Conservation (phyloP, 1,140 invertebrate genomes). For the Matsumurasca onukii region DNA sequence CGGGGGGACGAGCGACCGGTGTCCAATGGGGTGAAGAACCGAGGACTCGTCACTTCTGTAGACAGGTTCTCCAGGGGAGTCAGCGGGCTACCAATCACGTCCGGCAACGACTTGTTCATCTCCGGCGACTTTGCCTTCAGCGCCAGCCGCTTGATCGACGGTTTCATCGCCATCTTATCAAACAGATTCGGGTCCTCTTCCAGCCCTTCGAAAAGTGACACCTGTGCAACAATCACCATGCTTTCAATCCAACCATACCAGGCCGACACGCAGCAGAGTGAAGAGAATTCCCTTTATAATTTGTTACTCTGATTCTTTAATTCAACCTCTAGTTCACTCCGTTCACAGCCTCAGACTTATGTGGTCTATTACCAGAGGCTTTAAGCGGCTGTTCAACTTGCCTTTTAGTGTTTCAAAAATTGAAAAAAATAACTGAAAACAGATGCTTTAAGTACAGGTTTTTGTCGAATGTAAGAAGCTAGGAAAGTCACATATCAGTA, state of each 20-base stretch:
- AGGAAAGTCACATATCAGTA: too few species aligned
- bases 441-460: too few species aligned
- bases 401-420: too few species aligned
- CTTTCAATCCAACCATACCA: slow-evolving; percentile 34
- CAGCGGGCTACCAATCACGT: slow-evolving; percentile 3
- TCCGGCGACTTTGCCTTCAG: not conserved
- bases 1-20: not conserved
- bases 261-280: not conserved
- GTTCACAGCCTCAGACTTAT: too few species aligned
- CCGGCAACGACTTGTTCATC: not conserved
- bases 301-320: too few species aligned
- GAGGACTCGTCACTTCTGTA: not conserved
- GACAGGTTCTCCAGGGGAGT: slow-evolving; percentile 2
- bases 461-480: too few species aligned
- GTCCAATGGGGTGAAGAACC: slow-evolving; percentile 1
- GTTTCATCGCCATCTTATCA: slow-evolving; percentile 19
- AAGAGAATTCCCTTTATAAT: too few species aligned
- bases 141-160: slow-evolving; percentile 33
- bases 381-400: too few species aligned
- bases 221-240: slow-evolving; percentile 50
- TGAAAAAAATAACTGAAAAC: too few species aligned
- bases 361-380: too few species aligned
- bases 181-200: slow-evolving; percentile 53
- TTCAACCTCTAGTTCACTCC: too few species aligned
- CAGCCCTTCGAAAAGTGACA: slow-evolving; percentile 68